Percentiles rank a stretch among this genome's conserved stretches.
phyloP scores from a whole-genome alignment of 1,140 invertebrate genomes.

The Monomorium pharaonis region DNA sequence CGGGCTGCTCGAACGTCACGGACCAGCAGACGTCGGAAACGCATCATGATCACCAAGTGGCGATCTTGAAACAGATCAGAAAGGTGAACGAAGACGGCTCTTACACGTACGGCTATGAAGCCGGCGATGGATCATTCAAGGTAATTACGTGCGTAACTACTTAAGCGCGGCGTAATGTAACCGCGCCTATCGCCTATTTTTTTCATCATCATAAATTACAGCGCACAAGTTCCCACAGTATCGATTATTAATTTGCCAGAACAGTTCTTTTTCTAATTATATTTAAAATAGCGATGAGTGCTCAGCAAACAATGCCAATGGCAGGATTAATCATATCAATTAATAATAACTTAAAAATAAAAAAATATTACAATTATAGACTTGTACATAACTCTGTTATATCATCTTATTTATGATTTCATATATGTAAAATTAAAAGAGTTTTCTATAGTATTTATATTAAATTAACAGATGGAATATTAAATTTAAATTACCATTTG shows the following conservation, averaged over 20 bases:
- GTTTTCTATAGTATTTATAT: background rate
- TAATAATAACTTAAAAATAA: background rate
- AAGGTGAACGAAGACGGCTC: conserved; percentile 93
- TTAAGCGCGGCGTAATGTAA: conserved; percentile 47
- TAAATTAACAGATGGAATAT: background rate
- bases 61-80: conserved; percentile 91
- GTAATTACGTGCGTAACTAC: conserved; percentile 66
- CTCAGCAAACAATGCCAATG: background rate
- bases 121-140: conserved; percentile 93
- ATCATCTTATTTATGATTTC: background rate
- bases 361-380: background rate
- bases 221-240: conserved; percentile 27
- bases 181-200: conserved; percentile 11
- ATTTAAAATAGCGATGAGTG: background rate
- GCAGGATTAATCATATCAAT: background rate
- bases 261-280: background rate
- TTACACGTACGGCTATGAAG: conserved; percentile 94
- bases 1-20: conserved; percentile 82
- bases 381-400: background rate
- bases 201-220: conserved; percentile 1
- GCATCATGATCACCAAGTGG: conserved; percentile 84
- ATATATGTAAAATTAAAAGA: conserved; percentile 1
- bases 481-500: background rate
- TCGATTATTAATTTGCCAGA: background rate
- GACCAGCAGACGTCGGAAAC: conserved; percentile 84